Conservation (phyloP, 1,140 invertebrate genomes). For the Psilanteris sp. region DNA sequence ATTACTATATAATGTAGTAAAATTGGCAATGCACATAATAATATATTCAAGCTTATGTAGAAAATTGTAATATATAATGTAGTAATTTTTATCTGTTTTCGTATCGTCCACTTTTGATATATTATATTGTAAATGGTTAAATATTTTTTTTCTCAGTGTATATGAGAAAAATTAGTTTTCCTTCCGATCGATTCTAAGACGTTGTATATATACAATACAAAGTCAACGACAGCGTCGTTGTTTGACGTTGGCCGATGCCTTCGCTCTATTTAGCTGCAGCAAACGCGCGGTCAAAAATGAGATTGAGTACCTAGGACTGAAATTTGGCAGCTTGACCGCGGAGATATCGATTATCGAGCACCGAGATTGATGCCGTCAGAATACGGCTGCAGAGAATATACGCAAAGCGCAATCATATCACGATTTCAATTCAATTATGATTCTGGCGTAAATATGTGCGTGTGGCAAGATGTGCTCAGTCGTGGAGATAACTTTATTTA, state of each 20-base stretch:
- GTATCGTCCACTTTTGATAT: too few relatives aligned
- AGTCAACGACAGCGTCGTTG: conserved; percentile 38
- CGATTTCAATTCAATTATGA: conserved; percentile 63
- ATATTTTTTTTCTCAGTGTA: too few relatives aligned
- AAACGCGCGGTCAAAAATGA: conserved; percentile 13
- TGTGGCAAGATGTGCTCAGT: conserved; percentile 37
- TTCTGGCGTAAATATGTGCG: conserved; percentile 53
- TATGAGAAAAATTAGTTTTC: too few relatives aligned
- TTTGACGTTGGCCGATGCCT: conserved; percentile 11
- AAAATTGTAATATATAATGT: too few relatives aligned
- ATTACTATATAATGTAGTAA: too few relatives aligned
- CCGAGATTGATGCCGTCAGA: conserved; percentile 47
- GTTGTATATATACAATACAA: conserved; percentile 26
- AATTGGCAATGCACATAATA: too few relatives aligned
- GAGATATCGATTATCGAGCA: conserved; percentile 49
- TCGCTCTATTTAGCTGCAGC: conserved; percentile 39
- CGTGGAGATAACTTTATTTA: conserved; percentile 50
- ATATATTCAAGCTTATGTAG: too few relatives aligned
- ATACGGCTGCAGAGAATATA: conserved; percentile 8
- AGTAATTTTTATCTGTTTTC: too few relatives aligned
- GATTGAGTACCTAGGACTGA: conserved; percentile 46
- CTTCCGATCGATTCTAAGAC: too few relatives aligned
- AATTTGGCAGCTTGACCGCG: conserved; percentile 62
- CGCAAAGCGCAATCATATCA: conserved; percentile 54
- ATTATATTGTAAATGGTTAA: too few relatives aligned